A percentile compares a stretch with the other conserved stretches of the same genome.
phyloP scores from a whole-genome alignment of 2,113 vertebrate genomes.

The Toxostoma redivivum region DNA sequence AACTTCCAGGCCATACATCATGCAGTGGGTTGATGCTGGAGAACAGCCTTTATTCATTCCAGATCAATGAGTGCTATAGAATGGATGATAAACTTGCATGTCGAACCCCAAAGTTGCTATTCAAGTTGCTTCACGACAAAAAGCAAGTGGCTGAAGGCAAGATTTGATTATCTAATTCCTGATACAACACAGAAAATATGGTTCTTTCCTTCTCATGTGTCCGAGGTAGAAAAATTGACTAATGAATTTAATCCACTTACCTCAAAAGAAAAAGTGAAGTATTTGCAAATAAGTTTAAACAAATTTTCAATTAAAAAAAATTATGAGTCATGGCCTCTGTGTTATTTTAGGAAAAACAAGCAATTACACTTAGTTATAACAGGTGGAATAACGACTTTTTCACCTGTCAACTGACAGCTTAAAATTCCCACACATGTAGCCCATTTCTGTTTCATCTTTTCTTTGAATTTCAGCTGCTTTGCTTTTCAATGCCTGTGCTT shows the following conservation, averaged over 20 bases:
- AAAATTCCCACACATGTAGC: slow-evolving; percentile 81
- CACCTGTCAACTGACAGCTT: slow-evolving; percentile 72
- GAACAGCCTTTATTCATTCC: slow-evolving; percentile 45
- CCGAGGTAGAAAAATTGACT: not conserved
- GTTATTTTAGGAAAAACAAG: slow-evolving; percentile 56
- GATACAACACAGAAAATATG: not conserved
- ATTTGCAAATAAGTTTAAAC: slow-evolving; percentile 15
- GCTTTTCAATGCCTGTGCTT: slow-evolving; percentile 76
- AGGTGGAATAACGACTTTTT: slow-evolving; percentile 77
- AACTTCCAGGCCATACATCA: slow-evolving; percentile 32
- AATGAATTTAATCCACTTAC: slow-evolving; percentile 27
- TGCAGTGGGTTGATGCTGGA: not conserved
- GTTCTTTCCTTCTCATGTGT: not conserved
- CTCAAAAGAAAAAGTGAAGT: slow-evolving; percentile 32
- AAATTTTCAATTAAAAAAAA: slow-evolving; percentile 54
- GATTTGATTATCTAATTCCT: not conserved
- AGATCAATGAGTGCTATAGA: slow-evolving; percentile 18
- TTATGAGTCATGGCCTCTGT: not conserved
- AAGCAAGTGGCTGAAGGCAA: not conserved
- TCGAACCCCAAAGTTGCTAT: not conserved
- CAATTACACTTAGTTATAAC: slow-evolving; percentile 62
- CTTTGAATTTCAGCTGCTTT: slow-evolving; percentile 78
- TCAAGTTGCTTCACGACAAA: not conserved
- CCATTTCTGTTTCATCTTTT: slow-evolving; percentile 70
- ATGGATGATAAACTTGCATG: slow-evolving; percentile 30